Evolutionary conservation across 2,113 vertebrate genomes (phyloP), one percentile per base, ranked within the genome.

Genomic region (Engraulis encrasicolus): DNA sequence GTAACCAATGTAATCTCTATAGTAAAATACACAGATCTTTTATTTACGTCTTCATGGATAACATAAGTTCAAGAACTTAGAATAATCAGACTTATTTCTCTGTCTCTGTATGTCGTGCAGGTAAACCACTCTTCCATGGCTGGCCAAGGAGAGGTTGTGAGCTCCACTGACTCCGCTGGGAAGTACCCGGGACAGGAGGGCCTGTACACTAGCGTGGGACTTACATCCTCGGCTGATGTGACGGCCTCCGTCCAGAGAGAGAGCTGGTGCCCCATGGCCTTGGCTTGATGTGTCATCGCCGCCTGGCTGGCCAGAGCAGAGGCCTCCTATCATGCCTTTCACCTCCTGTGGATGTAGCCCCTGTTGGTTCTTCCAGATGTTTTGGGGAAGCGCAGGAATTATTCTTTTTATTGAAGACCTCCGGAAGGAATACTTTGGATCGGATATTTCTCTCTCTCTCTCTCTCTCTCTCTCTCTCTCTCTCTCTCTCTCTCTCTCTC

Each of bases 241-340:
- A 94, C 96, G 0, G 92, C 94, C 1, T 96, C 97, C 0, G 97
- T 98, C 87, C 93, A 98, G 89, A 97, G 96, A 85, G 98, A 99
- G 92, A 94, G 96, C 78, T 99, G 98, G 97, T 99, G 98, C 86
- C 96, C 97, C 40, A 95, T 99, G 93, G 97, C 97, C 85, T 95
- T 98, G 92, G 97, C 98, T 50, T 99, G 96, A 99, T 85, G 82
- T 78, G 36, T n/a, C n/a, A n/a, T n/a, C n/a, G n/a, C n/a, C n/a
- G n/a, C n/a, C n/a, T n/a, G 79, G 58, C 78, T 14, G 54, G 9
- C 23, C 6, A 36, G 81, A 81, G 37, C 23, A n/a, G 54, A 54
- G 82, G 27, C 77, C 58, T 66, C 85, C 78, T n/a, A 14, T 27
- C 71, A 79, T 38, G 50, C 50, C 88, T 83, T 0, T 14, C 45